phyloP scores from a whole-genome alignment of 2,113 vertebrate species.

The Rallus limicola region DNA sequence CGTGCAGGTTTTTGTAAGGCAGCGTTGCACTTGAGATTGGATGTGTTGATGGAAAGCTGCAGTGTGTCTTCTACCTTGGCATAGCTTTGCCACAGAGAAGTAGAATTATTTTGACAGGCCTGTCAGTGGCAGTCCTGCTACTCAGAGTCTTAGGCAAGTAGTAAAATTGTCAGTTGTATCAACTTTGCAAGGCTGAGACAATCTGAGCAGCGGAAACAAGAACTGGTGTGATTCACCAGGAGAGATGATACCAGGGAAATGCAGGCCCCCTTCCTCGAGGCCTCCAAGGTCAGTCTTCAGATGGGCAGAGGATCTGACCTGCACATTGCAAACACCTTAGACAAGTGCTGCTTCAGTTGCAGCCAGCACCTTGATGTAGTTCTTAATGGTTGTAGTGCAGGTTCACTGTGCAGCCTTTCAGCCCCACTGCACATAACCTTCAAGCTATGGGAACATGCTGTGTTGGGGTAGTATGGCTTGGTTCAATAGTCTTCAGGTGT shows the following conservation, averaged over 20 bases:
- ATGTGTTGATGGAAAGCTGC: background rate
- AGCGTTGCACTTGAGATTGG: background rate
- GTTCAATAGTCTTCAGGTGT: background rate
- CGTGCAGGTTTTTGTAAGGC: background rate
- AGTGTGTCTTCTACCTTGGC: background rate
- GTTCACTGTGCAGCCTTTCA: background rate
- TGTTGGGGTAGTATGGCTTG: background rate
- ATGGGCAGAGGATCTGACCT: background rate
- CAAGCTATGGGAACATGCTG: rapidly evolving
- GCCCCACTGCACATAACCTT: background rate
- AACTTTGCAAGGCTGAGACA: background rate
- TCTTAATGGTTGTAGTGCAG: background rate
- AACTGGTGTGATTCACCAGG: background rate
- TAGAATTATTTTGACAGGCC: background rate
- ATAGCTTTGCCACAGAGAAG: background rate
- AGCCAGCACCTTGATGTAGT: background rate
- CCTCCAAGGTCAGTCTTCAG: background rate
- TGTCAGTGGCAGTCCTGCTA: background rate
- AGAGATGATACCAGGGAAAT: background rate
- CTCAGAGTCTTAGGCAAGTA: background rate
- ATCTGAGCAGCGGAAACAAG: background rate
- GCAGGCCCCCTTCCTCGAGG: rapidly evolving
- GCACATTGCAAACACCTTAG: background rate
- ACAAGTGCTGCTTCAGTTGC: background rate
- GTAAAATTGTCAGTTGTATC: background rate